Percentiles rank a stretch among this genome's conserved stretches.
phyloP scores from a whole-genome alignment of 2,888 invertebrate species.

The Colostygia pectinataria region DNA sequence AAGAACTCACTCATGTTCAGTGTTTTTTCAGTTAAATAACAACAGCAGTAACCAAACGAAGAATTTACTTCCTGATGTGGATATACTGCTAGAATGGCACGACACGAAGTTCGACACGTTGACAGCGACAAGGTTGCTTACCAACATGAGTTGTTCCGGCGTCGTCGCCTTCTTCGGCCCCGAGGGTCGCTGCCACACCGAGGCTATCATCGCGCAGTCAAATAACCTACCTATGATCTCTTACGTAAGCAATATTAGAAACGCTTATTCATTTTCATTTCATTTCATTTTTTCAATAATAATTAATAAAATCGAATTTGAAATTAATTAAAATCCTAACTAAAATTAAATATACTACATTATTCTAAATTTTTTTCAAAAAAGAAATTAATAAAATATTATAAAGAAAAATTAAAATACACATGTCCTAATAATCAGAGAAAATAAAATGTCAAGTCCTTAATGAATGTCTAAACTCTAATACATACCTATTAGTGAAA shows the following conservation, averaged over 20 bases:
- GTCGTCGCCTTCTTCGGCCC: conserved; percentile 97
- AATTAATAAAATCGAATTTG: no score
- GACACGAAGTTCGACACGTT: conserved; percentile 94
- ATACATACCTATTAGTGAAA: no score
- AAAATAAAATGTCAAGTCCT: no score
- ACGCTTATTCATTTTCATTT: no score
- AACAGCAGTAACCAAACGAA: conserved; percentile 65
- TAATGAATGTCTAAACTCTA: no score
- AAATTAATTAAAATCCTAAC: no score
- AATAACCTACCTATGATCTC: conserved; percentile 98
- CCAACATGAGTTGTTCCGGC: conserved; percentile 95
- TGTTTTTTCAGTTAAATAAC: conserved; percentile 85
- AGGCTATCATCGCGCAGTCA: conserved; percentile 96
- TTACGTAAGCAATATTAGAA: conserved; percentile 87
- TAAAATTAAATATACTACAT: no score
- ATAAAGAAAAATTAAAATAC: no score
- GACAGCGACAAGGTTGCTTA: conserved; percentile 90
- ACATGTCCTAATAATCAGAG: no score
- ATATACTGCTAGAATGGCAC: conserved; percentile 88
- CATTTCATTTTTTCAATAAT: no score
- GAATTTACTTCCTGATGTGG: conserved; percentile 88
- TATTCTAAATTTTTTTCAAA: no score
- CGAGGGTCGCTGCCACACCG: conserved; percentile 96
- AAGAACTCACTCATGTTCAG: background rate
- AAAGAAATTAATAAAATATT: no score